Base-by-base conservation (phyloP, 2,888 invertebrate genomes). In the Machimus atricapillus region DNA sequence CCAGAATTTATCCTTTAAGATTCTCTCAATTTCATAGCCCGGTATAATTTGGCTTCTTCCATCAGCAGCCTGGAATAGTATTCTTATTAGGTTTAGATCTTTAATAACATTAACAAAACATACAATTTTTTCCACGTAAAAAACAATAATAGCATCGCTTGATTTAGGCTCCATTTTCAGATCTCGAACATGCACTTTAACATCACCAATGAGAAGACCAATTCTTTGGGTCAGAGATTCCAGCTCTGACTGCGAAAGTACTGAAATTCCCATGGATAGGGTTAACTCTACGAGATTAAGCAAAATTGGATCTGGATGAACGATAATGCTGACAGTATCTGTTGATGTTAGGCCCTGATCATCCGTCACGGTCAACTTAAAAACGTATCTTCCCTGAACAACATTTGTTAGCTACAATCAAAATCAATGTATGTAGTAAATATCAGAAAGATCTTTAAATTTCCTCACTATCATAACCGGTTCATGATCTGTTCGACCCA, bases 341-440 rank as follows among this genome's bases (percentile, higher is more conserved):
- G 95, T 95, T 89, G 95, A 95, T 0, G 95, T 95, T 86, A 97
- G 93, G 0, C 98, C 98, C 91, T 98, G 98, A 89, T 97, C 97
- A 92, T 98, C 98, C 66, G 94, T 96, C 1, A 98, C 98, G n/a
- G 96, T 96, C 87, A 98, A 93, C 90, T 96, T 96, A 91, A 98
- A 98, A 2, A 97, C 95, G 91, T 98, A 98, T 89, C 96, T 95
- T 0, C 98, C 98, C 3, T 96, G 95, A 79, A 97, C 96, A 86
- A 98, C 94, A 91, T 97, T 96, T n/a, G 96, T 95, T 46, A 97
- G 92, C 96, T 96, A 90, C 19, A 91, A 89, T 23, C 37, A 73
- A 87, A 23, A 14, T 27, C 56, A 9, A n/a, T 74, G 14, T 58
- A n/a, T 74, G 14, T 58, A 81, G 43, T 16, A 77, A 77, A 40